Conservation (phyloP, 2,113 vertebrate species). For the Chlorodrepanis virens region DNA sequence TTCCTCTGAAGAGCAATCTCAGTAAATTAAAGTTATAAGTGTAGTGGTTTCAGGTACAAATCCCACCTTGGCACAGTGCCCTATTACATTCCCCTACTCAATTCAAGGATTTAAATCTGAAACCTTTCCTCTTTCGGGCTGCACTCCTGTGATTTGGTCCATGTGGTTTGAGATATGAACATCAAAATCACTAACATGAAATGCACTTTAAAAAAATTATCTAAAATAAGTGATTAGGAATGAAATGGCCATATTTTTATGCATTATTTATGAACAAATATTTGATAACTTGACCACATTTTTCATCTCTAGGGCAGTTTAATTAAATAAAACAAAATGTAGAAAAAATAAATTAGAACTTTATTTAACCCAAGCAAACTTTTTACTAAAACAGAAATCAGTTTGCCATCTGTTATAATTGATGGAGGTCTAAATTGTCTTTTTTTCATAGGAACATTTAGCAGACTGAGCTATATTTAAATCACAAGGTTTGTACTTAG, state of each 20-base stretch:
- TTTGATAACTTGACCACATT: background rate
- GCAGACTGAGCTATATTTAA: background rate
- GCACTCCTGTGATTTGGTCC: background rate
- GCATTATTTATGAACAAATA: background rate
- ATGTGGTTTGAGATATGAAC: background rate
- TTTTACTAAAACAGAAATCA: background rate
- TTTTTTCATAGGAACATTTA: background rate
- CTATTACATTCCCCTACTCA: background rate
- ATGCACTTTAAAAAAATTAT: background rate
- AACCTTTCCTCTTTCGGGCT: background rate
- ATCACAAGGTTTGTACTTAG: background rate
- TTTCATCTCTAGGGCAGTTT: background rate
- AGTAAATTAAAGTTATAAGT: background rate
- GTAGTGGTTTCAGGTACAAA: background rate
- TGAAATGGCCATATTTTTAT: background rate
- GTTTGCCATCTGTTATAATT: background rate
- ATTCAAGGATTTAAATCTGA: background rate
- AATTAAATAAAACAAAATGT: conserved; percentile 14
- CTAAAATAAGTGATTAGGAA: background rate
- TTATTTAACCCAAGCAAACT: conserved; percentile 7
- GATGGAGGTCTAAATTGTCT: background rate
- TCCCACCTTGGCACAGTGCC: background rate
- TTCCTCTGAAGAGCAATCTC: background rate
- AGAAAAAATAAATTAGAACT: background rate
- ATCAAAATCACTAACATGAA: background rate